These are phyloP conservation scores for Tridacna crocea DNA, from an alignment of 2,888 invertebrate genomes.

Conservation along the genomic window DNA sequence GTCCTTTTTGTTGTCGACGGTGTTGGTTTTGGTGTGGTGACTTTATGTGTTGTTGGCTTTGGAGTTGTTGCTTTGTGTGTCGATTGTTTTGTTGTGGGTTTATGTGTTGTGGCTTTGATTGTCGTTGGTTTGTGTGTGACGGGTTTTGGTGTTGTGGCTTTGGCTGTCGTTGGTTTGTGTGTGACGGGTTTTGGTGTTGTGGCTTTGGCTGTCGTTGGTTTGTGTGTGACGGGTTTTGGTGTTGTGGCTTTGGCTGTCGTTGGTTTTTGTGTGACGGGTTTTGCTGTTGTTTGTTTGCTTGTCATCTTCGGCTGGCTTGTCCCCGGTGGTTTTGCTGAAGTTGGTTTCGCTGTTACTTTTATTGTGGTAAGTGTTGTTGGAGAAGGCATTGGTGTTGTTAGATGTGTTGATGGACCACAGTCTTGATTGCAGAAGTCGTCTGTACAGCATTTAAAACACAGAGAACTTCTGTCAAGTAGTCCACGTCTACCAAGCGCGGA, in stretches of 20 bases:
- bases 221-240: conserved; percentile 3
- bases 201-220: conserved; percentile 5
- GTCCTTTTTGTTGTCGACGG: neutral
- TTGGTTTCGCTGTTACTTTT: conserved; percentile 11
- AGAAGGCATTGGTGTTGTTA: neutral
- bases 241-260: conserved; percentile 15
- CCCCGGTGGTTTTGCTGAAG: conserved; percentile 3
- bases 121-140: conserved; percentile 26
- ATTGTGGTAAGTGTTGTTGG: neutral
- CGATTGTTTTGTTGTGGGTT: neutral
- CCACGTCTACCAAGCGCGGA: conserved; percentile 2
- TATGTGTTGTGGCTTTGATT: conserved; percentile 7
- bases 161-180: neutral
- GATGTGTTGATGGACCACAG: conserved; percentile 26
- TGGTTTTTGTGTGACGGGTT: conserved; percentile 11
- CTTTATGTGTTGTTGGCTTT: conserved; percentile 8
- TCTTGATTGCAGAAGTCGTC: conserved; percentile 43
- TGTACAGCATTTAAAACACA: conserved; percentile 30
- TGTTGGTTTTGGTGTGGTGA: neutral
- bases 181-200: conserved; percentile 18
- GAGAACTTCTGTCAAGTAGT: neutral
- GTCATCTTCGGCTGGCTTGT: neutral
- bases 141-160: neutral
- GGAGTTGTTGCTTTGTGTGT: conserved; percentile 14
- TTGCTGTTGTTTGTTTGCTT: too few species aligned